Percentiles rank a stretch among this genome's conserved stretches.
Conservation (phyloP, 2,797 vertebrate genomes). For the Gouania willdenowi region DNA sequence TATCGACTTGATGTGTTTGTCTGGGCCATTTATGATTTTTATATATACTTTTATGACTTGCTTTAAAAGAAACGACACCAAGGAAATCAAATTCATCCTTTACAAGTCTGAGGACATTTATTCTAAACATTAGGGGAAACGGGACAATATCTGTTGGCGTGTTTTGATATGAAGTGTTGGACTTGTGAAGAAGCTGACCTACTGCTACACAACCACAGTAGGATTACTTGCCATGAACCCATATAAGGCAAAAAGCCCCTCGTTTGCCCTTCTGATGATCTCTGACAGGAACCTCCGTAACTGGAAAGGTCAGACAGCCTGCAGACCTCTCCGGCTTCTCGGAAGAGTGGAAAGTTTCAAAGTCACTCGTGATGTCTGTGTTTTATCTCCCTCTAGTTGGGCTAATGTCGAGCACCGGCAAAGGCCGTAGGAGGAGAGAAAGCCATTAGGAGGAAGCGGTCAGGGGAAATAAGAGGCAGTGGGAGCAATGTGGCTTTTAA, state of each 20-base stretch:
- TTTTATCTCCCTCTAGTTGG: slow-evolving; percentile 69
- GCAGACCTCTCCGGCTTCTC: slow-evolving; percentile 54
- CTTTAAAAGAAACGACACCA: no score
- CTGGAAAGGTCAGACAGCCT: slow-evolving; percentile 59
- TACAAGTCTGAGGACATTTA: slow-evolving; percentile 15
- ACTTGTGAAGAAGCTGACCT: slow-evolving; percentile 46
- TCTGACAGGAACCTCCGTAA: slow-evolving; percentile 45
- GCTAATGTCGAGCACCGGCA: slow-evolving; percentile 59
- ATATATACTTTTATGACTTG: no score
- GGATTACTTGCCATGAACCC: slow-evolving; percentile 60
- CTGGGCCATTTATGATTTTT: no score
- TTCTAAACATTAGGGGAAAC: slow-evolving; percentile 39
- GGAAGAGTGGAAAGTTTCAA: slow-evolving; percentile 66
- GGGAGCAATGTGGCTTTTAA: slow-evolving; percentile 68
- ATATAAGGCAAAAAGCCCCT: slow-evolving; percentile 66
- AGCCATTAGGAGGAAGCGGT: slow-evolving; percentile 69
- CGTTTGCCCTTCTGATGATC: slow-evolving; percentile 43
- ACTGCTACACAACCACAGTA: slow-evolving; percentile 54
- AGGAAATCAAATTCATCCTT: no score
- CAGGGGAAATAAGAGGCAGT: slow-evolving; percentile 59
- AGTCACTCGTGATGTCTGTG: slow-evolving; percentile 57
- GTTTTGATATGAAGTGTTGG: slow-evolving; percentile 47
- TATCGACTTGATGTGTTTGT: no score
- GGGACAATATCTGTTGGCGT: slow-evolving; percentile 41
- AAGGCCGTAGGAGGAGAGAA: slow-evolving; percentile 43